Evolutionary conservation across 2,113 vertebrate species (phyloP).

Genomic region (Protobothrops flavoviridis): DNA sequence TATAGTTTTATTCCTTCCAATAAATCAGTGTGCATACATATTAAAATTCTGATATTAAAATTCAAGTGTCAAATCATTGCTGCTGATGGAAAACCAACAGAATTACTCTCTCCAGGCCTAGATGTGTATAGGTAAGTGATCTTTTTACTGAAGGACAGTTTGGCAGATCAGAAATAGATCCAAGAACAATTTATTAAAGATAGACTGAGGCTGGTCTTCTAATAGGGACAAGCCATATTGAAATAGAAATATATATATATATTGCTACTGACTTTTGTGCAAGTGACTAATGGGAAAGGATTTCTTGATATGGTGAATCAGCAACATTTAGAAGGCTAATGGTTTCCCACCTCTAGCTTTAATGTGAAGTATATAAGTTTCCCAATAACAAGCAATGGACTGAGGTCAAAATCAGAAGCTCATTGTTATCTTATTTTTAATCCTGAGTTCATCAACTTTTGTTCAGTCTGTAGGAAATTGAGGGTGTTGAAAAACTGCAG

Average conservation of each 20-base stretch:
- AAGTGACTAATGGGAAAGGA: neutral
- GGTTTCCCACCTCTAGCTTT: neutral
- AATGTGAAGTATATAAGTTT: neutral
- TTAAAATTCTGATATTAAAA: neutral
- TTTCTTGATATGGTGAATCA: neutral
- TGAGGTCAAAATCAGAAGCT: neutral
- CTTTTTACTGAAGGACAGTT: neutral
- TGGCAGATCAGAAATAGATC: neutral
- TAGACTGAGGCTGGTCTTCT: neutral
- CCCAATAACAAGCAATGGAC: constrained; percentile 2
- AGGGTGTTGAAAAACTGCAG: neutral
- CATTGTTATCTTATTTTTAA: neutral
- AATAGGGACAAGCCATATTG: neutral
- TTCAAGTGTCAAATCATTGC: neutral
- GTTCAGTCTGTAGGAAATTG: neutral
- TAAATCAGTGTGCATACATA: neutral
- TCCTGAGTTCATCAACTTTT: constrained; percentile 8
- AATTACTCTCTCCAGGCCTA: neutral
- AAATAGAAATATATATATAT: too few species aligned
- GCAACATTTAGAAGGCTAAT: neutral
- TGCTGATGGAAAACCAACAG: neutral
- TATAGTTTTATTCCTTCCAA: neutral
- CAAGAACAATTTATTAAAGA: neutral
- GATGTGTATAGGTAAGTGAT: neutral
- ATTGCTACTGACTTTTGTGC: neutral